Base-by-base conservation (phyloP, 2,888 invertebrate genomes). In the Unio delphinus region DNA sequence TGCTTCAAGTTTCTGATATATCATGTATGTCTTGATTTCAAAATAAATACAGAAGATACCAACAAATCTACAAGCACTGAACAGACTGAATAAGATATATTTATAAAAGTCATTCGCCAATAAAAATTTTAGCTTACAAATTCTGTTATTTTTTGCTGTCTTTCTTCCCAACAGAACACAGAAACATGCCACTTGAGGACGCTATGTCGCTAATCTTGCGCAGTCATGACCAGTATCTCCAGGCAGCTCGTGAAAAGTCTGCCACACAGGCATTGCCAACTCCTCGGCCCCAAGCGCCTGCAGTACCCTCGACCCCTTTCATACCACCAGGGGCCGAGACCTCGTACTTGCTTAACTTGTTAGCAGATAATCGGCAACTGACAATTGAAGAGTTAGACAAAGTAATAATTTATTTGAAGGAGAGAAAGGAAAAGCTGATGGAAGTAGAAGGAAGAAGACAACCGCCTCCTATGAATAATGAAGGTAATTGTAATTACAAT, bases 131-230 rank as follows among this genome's bases (percentile, higher is more conserved):
- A 18, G 54, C n/a, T 23, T 11, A 54, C 45, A 54, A 20, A 30
- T 30, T 15, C 28, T n/a, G 55, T 18, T 28, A n/a, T 56, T 62
- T 61, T 45, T 45, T 45, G 45, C 28, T 64, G 54, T 67, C 57
- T 62, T 28, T 69, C 70, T 68, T 64, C 67, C 71, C 70, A 88
- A 78, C 92, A 94, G 98, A 97, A 88, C 98, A 98, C 90, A 94
- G 98, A 81, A 97, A 98, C 91, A 98, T 98, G 96, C 97, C 97
- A 0, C 88, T 97, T 58, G 97, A 98, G 69, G 97, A 97, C 90
- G 96, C 97, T 0, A 91, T 97, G 71, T 92, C 93, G 78, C 91
- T 97, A 75, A 92, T 98, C 55, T 92, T 93, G 15, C 85, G 88
- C 70, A 91, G 88, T 83, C 91, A 90, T 85, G 89, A 89, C 70